Evolutionary conservation across 2,888 invertebrate species (phyloP).

Genomic region (Noctua pronuba): DNA sequence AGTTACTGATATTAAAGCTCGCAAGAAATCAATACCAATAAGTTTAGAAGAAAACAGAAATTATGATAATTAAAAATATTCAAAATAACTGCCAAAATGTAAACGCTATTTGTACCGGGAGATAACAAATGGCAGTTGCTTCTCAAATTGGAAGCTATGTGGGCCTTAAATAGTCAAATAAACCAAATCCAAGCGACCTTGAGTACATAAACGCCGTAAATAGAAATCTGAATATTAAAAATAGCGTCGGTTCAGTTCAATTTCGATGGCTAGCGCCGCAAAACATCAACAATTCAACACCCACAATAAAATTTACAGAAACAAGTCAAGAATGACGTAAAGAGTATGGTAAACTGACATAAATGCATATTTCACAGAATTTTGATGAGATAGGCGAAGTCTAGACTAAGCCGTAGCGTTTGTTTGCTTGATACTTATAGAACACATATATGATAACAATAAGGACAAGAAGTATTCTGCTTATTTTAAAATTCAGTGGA

Average conservation of each 20-base stretch:
- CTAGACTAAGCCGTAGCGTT: not conserved
- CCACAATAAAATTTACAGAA: constrained; percentile 29
- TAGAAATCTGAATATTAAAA: constrained; percentile 16
- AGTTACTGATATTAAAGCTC: not conserved
- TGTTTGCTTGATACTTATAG: not conserved
- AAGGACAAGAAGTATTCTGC: not conserved
- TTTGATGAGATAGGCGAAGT: not conserved
- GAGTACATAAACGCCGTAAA: not conserved
- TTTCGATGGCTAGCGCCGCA: constrained; percentile 20
- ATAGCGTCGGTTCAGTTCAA: constrained; percentile 17
- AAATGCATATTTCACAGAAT: constrained; percentile 9
- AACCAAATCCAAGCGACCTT: constrained; percentile 17
- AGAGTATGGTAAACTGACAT: not conserved
- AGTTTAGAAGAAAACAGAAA: not conserved
- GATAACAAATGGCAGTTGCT: not conserved
- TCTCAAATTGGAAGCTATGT: not conserved
- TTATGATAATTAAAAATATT: not conserved
- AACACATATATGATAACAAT: not conserved
- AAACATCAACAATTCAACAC: constrained; percentile 28
- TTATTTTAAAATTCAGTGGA: not conserved
- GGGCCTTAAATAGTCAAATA: constrained; percentile 17
- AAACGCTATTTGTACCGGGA: not conserved
- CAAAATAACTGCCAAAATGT: not conserved
- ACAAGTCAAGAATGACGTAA: constrained; percentile 24
- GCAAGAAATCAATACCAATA: not conserved